phyloP scores from a whole-genome alignment of 1,140 invertebrate genomes.

The Vollenhovia emeryi region DNA sequence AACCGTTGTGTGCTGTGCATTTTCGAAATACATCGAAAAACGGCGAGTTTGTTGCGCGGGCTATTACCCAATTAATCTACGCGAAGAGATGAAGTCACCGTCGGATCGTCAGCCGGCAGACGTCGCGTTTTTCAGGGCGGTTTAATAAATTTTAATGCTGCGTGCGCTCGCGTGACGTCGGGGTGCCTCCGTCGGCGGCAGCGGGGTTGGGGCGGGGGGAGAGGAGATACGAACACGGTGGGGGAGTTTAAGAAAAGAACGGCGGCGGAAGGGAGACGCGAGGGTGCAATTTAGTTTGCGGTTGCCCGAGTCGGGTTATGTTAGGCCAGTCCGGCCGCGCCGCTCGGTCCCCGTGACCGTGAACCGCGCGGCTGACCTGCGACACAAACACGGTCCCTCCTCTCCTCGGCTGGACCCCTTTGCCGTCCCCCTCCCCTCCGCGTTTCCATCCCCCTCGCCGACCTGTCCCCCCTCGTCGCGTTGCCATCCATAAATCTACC shows the following conservation, averaged over 20 bases:
- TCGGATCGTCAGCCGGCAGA: constrained; percentile 4
- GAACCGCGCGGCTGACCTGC: constrained; percentile 83
- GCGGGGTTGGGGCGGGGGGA: constrained; percentile 28
- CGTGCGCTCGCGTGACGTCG: neutral
- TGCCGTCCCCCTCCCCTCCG: neutral
- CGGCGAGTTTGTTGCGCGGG: neutral
- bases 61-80: constrained; percentile 3
- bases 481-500: constrained; percentile 83
- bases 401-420: constrained; percentile 13
- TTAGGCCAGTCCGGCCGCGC: constrained; percentile 73
- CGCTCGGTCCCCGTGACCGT: constrained; percentile 81
- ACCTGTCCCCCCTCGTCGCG: constrained; percentile 68
- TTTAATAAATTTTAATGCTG: constrained; percentile 32
- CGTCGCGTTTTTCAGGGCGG: neutral
- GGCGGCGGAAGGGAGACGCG: neutral
- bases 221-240: constrained; percentile 3
- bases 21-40: neutral
- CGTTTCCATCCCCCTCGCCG: neutral
- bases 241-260: neutral
- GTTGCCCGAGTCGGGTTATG: constrained; percentile 68
- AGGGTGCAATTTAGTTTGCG: constrained; percentile 77
- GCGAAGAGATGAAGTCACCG: constrained; percentile 11
- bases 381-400: constrained; percentile 78
- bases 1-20: neutral
- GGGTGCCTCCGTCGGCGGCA: neutral